phyloP scores from a whole-genome alignment of 2,113 vertebrate genomes.

The Laterallus jamaicensis region DNA sequence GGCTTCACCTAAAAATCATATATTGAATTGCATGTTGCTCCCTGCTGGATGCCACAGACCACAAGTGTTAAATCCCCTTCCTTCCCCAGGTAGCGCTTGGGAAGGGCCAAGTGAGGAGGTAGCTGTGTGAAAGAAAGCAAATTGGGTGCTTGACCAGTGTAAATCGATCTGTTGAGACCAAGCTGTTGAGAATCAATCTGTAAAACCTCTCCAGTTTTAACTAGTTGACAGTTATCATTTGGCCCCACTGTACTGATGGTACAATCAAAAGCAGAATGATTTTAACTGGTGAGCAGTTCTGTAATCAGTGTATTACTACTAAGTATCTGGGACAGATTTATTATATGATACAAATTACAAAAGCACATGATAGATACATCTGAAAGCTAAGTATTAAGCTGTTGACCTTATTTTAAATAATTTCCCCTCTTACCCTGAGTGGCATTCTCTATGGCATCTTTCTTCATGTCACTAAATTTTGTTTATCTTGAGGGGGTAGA shows the following conservation, averaged over 20 bases:
- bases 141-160: background rate
- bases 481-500: background rate
- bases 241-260: background rate
- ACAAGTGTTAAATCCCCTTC: background rate
- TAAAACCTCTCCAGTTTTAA: background rate
- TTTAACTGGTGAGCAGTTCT: background rate
- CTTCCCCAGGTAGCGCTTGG: background rate
- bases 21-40: no score
- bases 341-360: background rate
- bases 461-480: background rate
- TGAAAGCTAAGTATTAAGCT: background rate
- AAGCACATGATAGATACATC: background rate
- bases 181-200: background rate
- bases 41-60: no score
- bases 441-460: background rate
- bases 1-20: no score
- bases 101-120: background rate
- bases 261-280: background rate
- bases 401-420: background rate
- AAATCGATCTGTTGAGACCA: background rate
- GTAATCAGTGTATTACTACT: background rate
- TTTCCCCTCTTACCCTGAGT: background rate
- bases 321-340: background rate
- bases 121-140: background rate
- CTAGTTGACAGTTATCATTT: background rate